Base-by-base conservation (phyloP, 2,797 vertebrate genomes). In the Hirundo rustica region DNA sequence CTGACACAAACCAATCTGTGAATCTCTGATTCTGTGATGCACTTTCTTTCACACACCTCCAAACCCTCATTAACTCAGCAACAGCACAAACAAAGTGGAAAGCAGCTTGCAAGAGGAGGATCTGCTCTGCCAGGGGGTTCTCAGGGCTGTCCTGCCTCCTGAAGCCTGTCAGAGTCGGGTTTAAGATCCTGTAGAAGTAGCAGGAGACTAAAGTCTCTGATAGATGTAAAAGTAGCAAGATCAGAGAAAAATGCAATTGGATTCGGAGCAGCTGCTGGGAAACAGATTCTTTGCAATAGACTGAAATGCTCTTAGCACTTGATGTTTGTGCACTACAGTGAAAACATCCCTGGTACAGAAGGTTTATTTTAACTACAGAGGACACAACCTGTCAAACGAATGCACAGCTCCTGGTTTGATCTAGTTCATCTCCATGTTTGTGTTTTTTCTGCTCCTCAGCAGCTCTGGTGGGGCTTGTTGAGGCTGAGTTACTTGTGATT, bases 361-460 rank as follows among this genome's bases (percentile, higher is more conserved):
- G 65, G 78, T 80, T 94, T 94, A 68, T 93, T 95, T 91, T 72
- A 95, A 88, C 92, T 91, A 79, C 72, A 77, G 73, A 85, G 92
- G 93, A 92, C 85, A 92, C 75, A 96, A 71, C 75, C 81, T 96
- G 95, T 85, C 92, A 92, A 74, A 91, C 16, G 72, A 87, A 88
- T 45, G 58, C 73, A 58, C 62, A 18, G 76, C 73, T 75, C 34
- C 89, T 87, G 87, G 89, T 72, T 64, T 80, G 91, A 95, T 85
- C 66, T 83, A 11, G 29, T 72, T 94, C 30, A 2, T 80, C 85
- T 82, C 68, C 73, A 25, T 10, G 27, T 65, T 78, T 22, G 42
- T 57, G 47, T 77, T 51, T 62, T 87, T 85, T 42, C 57, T 82
- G 57, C 65, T 88, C 57, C 27, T 71, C 60, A 26, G 91, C 81